Evolutionary conservation across 1,140 invertebrate species (phyloP), one percentile per base, ranked within the genome.

Genomic region (Cardiocondyla obscurior): DNA sequence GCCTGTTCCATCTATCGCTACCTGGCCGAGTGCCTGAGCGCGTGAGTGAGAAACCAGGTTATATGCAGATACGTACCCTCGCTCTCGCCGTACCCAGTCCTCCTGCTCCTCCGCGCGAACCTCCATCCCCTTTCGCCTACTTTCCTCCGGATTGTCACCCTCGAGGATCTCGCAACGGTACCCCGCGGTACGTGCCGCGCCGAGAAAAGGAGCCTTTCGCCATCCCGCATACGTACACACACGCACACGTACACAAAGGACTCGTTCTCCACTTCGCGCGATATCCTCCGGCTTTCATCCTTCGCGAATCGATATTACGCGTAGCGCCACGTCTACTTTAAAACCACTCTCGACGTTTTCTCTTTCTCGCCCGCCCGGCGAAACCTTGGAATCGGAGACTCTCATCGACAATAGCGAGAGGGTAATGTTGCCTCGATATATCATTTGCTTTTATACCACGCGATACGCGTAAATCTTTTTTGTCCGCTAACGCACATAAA

Each of bases 1-100:
- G 49, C 46, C 67, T 76, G 81, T 82, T 77, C 36, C 72, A 84
- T 73, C 88, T 85, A 57, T 65, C 39, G 33, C 49, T 55, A 33
- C 46, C 46, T 33, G 36, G 28, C 53, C 51, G 57, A 82, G 46
- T 30, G 58, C 55, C 39, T 85, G 67, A 88, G 84, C 81, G 64
- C 84, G 25, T 88, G 90, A 92, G 89, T 88, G 91, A 88, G 86
- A 91, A 91, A 90, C 84, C 85, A 46, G 83, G 89, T 90, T 90
- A 83, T 89, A 91, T 90, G 90, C 87, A 90, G 87, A 90, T 90
- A 84, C 83, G 79, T 57, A 22, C 81, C 81, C 84, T 69, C 76
- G 55, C 69, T 69, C 76, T 60, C 69, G 69, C 67, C 69, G 22
- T 55, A 19, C 12, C 58, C 14, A 14, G 51, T 30, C 0, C 28